Conservation (phyloP, 2,888 invertebrate genomes). For the Portevinia maculata region DNA sequence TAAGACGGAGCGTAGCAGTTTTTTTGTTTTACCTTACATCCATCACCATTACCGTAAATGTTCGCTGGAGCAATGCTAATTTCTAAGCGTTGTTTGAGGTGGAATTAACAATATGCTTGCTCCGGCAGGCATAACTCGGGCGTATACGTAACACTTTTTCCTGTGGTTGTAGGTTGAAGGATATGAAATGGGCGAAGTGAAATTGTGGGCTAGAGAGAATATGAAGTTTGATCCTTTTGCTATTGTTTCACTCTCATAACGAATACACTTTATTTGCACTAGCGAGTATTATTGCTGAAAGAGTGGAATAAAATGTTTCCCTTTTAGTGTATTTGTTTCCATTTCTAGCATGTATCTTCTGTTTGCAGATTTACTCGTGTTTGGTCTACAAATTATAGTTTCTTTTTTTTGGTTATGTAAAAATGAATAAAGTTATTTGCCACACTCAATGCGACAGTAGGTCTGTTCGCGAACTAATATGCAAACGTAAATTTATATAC, state of each 20-base stretch:
- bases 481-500: no score
- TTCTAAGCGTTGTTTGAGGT: conserved; percentile 57
- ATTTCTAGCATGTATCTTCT: not conserved
- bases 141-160: conserved; percentile 54
- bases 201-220: not conserved
- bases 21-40: conserved; percentile 57
- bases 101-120: conserved; percentile 63
- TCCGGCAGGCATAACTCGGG: conserved; percentile 56
- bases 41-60: conserved; percentile 62
- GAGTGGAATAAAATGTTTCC: not conserved
- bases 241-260: not conserved
- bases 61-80: conserved; percentile 53
- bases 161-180: not conserved
- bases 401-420: no score
- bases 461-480: no score
- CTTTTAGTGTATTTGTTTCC: not conserved
- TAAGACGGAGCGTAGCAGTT: conserved; percentile 40
- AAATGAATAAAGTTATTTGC: no score
- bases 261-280: not conserved
- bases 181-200: not conserved
- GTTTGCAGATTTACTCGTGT: not conserved
- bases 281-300: conserved; percentile 1
- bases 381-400: no score
- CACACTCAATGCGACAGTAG: no score
- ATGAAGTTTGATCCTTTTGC: conserved; percentile 15